Percentiles rank a stretch among this genome's conserved stretches.
Evolutionary conservation across 1,140 invertebrate genomes (phyloP).

Genomic region (Dreissena polymorpha): DNA sequence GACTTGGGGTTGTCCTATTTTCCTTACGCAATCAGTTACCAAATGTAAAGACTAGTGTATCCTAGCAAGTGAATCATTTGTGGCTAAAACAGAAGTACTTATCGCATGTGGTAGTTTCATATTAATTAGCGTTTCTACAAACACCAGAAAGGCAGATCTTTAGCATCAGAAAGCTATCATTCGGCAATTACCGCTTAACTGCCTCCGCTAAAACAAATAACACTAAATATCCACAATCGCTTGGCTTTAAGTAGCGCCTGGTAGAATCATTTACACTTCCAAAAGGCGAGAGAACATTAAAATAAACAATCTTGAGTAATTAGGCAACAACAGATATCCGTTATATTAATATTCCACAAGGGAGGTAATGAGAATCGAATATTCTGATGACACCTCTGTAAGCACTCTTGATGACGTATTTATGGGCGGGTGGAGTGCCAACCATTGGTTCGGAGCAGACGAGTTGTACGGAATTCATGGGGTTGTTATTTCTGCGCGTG

Average conservation of each 20-base stretch:
- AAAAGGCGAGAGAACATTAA: not conserved
- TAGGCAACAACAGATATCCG: not conserved
- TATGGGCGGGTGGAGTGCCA: not conserved
- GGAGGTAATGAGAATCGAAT: slow-evolving; percentile 3
- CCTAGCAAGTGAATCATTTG: no score
- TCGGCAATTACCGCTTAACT: no score
- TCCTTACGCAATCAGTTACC: no score
- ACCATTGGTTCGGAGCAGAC: not conserved
- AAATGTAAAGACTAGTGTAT: no score
- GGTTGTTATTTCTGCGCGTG: not conserved
- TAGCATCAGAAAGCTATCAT: no score
- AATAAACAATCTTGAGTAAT: slow-evolving; percentile 4
- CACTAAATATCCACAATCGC: not conserved
- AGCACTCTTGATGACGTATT: not conserved
- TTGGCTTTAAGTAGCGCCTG: not conserved
- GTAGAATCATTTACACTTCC: not conserved
- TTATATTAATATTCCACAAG: not conserved
- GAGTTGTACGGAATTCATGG: not conserved
- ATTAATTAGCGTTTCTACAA: no score
- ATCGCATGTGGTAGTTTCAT: no score
- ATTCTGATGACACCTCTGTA: not conserved
- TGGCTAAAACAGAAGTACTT: no score
- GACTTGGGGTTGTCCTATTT: no score
- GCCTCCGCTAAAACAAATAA: not conserved
- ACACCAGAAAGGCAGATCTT: no score